Conservation (phyloP, 2,888 invertebrate species). For the Heliconius cydno region DNA sequence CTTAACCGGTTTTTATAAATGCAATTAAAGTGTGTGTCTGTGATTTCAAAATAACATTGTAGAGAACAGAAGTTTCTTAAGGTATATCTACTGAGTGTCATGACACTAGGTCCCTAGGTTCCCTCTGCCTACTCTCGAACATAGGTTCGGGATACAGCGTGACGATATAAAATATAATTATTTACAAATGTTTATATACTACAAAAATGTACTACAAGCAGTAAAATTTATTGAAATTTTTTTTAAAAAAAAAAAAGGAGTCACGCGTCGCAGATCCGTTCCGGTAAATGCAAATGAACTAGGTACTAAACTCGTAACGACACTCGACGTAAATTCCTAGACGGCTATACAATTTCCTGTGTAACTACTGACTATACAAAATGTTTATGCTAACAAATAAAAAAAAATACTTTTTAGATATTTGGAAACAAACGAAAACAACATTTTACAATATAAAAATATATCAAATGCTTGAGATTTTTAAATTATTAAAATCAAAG, state of each 20-base stretch:
- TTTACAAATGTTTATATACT: background rate
- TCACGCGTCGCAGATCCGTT: conserved; percentile 9
- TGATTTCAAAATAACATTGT: too few relatives aligned
- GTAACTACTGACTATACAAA: background rate
- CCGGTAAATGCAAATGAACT: conserved; percentile 25
- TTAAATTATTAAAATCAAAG: too few relatives aligned
- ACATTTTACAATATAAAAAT: background rate
- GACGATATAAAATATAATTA: background rate
- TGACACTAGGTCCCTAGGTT: too few relatives aligned
- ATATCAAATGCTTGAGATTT: background rate
- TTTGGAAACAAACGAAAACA: background rate
- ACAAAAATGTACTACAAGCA: background rate
- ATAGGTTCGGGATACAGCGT: too few relatives aligned
- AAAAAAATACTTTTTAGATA: background rate
- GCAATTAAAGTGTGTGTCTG: too few relatives aligned
- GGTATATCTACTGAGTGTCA: too few relatives aligned
- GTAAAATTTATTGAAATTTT: background rate
- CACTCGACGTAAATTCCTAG: conserved; percentile 21
- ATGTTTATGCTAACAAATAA: background rate
- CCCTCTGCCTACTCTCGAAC: too few relatives aligned
- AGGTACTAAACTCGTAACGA: conserved; percentile 1
- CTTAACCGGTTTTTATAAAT: too few relatives aligned
- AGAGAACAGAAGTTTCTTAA: too few relatives aligned
- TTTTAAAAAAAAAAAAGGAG: background rate
- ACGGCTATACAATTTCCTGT: conserved; percentile 25